Conservation (phyloP, 2,888 invertebrate genomes). For the Melanchra persicariae region DNA sequence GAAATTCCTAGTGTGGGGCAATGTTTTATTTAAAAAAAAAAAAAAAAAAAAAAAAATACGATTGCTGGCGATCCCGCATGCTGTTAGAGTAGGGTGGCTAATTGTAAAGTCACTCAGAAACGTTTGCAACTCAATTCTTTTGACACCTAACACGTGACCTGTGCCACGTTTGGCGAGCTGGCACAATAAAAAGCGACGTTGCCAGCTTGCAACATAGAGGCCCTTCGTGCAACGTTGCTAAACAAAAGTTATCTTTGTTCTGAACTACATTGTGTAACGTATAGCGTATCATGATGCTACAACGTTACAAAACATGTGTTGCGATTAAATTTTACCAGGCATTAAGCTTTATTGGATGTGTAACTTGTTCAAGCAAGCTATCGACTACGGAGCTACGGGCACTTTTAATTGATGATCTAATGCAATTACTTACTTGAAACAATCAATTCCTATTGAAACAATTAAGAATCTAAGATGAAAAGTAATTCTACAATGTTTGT, state of each 20-base stretch:
- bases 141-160: background rate
- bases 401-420: slow-evolving; percentile 21
- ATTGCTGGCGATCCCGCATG: too few relatives aligned
- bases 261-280: background rate
- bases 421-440: slow-evolving; percentile 30
- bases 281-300: background rate
- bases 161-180: background rate
- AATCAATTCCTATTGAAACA: slow-evolving; percentile 25
- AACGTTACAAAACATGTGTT: background rate
- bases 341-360: background rate
- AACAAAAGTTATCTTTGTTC: background rate
- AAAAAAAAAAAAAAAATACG: too few relatives aligned
- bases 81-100: too few relatives aligned
- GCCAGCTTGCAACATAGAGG: too few relatives aligned
- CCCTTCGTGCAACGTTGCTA: background rate
- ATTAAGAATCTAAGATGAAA: slow-evolving; percentile 10
- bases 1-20: too few relatives aligned
- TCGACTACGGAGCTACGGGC: background rate
- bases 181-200: too few relatives aligned
- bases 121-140: too few relatives aligned
- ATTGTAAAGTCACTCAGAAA: too few relatives aligned
- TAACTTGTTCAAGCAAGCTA: background rate
- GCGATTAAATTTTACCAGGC: background rate
- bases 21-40: too few relatives aligned
- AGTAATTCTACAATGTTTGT: background rate